These are phyloP conservation scores for Octomys mimax DNA, from an alignment of 2,797 vertebrate genomes.

Conservation along the genomic window DNA sequence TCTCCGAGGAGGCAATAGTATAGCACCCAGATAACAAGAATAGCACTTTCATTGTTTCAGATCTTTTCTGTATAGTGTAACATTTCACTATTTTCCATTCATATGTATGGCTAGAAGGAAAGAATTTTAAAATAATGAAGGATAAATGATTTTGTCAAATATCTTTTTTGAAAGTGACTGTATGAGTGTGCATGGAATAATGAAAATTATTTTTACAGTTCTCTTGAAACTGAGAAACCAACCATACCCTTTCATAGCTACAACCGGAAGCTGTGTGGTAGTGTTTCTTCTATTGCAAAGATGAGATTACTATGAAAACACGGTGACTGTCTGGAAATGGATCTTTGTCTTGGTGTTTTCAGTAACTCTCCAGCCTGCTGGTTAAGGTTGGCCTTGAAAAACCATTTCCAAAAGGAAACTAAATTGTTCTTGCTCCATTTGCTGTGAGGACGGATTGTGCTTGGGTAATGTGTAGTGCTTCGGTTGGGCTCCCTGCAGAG, in stretches of 20 bases:
- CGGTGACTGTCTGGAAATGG: not conserved
- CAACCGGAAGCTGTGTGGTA: not conserved
- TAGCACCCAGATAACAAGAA: not conserved
- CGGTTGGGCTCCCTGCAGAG: not conserved
- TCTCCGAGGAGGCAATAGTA: not conserved
- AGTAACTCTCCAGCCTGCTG: not conserved
- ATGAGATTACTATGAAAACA: not conserved
- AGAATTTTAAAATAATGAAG: constrained; percentile 24
- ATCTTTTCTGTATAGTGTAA: not conserved
- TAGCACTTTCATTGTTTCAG: not conserved
- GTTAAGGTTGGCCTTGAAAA: constrained; percentile 21
- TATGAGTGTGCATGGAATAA: not conserved
- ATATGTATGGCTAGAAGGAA: not conserved
- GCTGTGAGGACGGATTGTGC: not conserved
- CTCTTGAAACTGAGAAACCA: not conserved
- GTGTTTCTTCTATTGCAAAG: not conserved
- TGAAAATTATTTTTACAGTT: not conserved
- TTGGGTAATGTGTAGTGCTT: not conserved
- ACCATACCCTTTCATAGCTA: not conserved
- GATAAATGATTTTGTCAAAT: constrained; percentile 3
- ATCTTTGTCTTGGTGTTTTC: constrained; percentile 8
- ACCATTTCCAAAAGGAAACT: not conserved
- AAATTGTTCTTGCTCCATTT: not conserved
- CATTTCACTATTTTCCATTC: not conserved
- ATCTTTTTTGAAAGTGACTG: not conserved